phyloP scores from a whole-genome alignment of 1,140 invertebrate genomes.

The Microplitis mediator region DNA sequence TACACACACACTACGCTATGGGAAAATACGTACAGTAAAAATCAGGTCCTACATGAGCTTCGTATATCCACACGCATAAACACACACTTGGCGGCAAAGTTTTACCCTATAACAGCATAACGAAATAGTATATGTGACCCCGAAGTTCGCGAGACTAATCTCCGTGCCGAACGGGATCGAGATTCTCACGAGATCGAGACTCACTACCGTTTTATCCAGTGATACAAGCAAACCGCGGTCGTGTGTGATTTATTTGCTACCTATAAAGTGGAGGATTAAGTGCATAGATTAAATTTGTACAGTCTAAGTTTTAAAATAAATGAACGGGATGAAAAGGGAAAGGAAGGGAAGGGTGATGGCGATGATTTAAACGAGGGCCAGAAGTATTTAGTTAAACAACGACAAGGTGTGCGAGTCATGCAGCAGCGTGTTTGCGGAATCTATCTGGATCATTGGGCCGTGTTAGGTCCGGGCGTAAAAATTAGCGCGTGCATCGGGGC shows the following conservation, averaged over 20 bases:
- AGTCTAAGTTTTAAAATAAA: not conserved
- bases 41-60: not conserved
- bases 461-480: not conserved
- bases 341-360: not conserved
- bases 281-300: too few species aligned
- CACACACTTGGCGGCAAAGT: not conserved
- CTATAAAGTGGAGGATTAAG: not conserved
- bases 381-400: too few species aligned
- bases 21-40: conserved; percentile 18
- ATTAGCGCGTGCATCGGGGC: not conserved
- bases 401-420: too few species aligned
- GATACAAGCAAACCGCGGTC: not conserved
- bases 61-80: too few species aligned
- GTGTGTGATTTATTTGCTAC: conserved; percentile 39
- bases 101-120: conserved; percentile 6
- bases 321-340: not conserved
- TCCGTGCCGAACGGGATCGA: conserved; percentile 46
- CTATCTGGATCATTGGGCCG: not conserved
- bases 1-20: conserved; percentile 26
- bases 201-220: not conserved
- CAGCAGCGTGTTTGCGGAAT: not conserved
- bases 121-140: conserved; percentile 20
- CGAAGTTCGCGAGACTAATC: conserved; percentile 44
- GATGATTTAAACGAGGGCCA: conserved; percentile 18
- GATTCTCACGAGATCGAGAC: conserved; percentile 44